Conservation (phyloP, 1,140 invertebrate species). For the Pygmarrhopalites habei region DNA sequence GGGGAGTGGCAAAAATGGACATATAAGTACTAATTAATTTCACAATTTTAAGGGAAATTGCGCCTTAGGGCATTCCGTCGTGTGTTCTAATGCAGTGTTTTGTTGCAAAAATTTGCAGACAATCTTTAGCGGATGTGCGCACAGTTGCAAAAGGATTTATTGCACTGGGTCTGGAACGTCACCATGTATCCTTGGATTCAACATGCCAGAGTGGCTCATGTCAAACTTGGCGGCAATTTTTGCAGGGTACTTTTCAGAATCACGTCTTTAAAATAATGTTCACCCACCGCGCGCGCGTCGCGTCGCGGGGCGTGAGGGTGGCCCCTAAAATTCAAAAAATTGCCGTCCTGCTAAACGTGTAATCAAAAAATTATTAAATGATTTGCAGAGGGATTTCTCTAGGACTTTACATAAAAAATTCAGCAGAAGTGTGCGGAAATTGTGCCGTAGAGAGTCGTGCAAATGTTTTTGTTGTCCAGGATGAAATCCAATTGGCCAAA, state of each 20-base stretch:
- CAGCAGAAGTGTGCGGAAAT: slow-evolving; percentile 71
- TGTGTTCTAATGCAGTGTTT: neutral
- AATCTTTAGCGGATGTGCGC: slow-evolving; percentile 66
- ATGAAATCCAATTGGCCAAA: slow-evolving; percentile 78
- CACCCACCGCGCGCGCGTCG: no score
- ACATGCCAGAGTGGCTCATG: slow-evolving; percentile 86
- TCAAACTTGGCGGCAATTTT: no score
- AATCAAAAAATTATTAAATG: no score
- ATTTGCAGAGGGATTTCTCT: no score
- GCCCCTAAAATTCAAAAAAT: no score
- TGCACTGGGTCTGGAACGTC: slow-evolving; percentile 70
- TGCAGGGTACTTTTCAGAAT: slow-evolving; percentile 68
- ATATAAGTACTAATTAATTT: slow-evolving; percentile 53
- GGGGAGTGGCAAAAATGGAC: slow-evolving; percentile 57
- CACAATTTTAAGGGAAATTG: no score
- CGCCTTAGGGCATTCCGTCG: no score
- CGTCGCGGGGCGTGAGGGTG: no score
- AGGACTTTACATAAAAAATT: slow-evolving; percentile 89
- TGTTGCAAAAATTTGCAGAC: slow-evolving; percentile 50
- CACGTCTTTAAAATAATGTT: no score
- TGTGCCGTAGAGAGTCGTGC: slow-evolving; percentile 64
- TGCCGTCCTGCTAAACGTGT: no score
- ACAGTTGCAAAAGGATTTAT: slow-evolving; percentile 79
- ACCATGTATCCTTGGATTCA: slow-evolving; percentile 84
- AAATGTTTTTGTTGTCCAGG: slow-evolving; percentile 83